Conservation (phyloP, 1,140 invertebrate species). For the Samia ricini region DNA sequence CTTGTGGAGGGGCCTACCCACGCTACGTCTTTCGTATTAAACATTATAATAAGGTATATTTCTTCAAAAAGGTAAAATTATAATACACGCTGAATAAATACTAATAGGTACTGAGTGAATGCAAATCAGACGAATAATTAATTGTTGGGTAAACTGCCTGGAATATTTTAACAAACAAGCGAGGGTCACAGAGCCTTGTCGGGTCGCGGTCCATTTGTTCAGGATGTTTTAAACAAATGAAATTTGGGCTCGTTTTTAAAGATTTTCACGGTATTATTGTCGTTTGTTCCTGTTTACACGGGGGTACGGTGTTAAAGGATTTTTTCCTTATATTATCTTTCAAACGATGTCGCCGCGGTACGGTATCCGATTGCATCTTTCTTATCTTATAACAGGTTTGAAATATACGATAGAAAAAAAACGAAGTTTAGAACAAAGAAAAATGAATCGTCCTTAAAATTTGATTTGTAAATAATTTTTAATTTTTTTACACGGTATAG, state of each 20-base stretch:
- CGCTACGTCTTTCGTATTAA: too few species aligned
- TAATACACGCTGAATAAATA: neutral
- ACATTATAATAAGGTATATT: too few species aligned
- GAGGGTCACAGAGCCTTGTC: neutral
- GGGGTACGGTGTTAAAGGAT: neutral
- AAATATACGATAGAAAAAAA: too few species aligned
- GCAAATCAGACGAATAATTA: neutral
- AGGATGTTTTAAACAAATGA: neutral
- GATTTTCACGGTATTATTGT: neutral
- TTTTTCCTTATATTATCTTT: neutral
- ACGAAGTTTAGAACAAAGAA: too few species aligned
- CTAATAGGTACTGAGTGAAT: neutral
- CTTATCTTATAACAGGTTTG: too few species aligned
- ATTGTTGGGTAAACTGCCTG: neutral
- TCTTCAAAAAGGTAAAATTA: neutral
- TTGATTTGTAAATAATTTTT: too few species aligned
- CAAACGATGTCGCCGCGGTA: too few species aligned
- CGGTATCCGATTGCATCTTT: neutral
- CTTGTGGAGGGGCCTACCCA: too few species aligned
- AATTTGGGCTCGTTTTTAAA: constrained; percentile 1
- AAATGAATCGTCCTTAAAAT: too few species aligned
- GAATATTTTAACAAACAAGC: neutral
- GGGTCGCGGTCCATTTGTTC: neutral
- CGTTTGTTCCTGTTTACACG: neutral
- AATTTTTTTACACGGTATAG: too few species aligned